Evolutionary conservation across 1,140 invertebrate genomes (phyloP).

Genomic region (Chrysomallon squamiferum): DNA sequence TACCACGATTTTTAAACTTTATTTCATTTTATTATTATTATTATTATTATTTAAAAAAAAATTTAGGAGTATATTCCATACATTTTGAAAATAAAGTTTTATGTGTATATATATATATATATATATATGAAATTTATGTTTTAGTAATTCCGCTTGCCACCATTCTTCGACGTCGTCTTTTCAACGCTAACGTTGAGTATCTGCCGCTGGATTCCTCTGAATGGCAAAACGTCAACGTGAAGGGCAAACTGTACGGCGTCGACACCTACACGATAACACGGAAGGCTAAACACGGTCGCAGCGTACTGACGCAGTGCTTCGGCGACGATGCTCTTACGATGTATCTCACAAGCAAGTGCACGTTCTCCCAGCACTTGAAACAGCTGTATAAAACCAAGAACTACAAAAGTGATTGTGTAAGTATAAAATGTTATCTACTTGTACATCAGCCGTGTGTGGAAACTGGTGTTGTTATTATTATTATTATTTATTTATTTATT

Average conservation of each 20-base stretch:
- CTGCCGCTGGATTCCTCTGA: conserved; percentile 13
- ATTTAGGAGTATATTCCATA: too few relatives aligned
- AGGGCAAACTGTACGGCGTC: conserved; percentile 19
- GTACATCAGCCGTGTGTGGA: too few relatives aligned
- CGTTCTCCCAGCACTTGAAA: conserved; percentile 14
- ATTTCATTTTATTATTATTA: too few relatives aligned
- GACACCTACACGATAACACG: conserved; percentile 25
- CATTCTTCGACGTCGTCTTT: conserved; percentile 9
- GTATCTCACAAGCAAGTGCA: conserved; percentile 23
- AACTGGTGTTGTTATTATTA: too few relatives aligned
- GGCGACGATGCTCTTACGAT: conserved; percentile 22
- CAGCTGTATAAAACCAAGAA: conserved; percentile 16
- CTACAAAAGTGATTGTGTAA: conserved; percentile 22
- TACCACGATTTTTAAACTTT: too few relatives aligned
- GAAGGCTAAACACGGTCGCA: background rate
- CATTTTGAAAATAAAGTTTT: too few relatives aligned
- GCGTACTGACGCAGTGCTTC: conserved; percentile 15
- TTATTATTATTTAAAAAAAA: too few relatives aligned
- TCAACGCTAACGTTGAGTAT: conserved; percentile 25
- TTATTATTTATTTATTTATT: too few relatives aligned
- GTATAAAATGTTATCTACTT: conserved; percentile 6
- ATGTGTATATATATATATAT: too few relatives aligned
- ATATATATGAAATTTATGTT: too few relatives aligned
- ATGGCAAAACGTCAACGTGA: conserved; percentile 14
- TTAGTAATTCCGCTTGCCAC: conserved; percentile 18